Percentiles rank a stretch among this genome's conserved stretches.
phyloP scores from a whole-genome alignment of 1,140 invertebrate genomes.

The Pararge aegeria region DNA sequence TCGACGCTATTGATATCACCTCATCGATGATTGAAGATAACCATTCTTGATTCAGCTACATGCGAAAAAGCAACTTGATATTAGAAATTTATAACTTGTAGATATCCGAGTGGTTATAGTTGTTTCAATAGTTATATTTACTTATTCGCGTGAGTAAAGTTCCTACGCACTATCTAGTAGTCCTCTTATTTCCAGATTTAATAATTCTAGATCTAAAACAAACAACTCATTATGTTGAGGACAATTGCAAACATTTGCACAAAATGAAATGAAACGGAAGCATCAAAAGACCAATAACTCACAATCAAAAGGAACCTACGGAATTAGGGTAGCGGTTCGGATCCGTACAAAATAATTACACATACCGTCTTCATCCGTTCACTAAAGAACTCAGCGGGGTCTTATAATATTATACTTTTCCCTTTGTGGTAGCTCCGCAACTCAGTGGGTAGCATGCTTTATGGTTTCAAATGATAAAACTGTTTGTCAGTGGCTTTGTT shows the following conservation, averaged over 20 bases:
- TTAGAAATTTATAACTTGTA: too few relatives aligned
- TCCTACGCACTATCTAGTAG: too few relatives aligned
- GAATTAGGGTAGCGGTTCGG: slow-evolving; percentile 70
- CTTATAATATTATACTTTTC: slow-evolving; percentile 73
- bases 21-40: too few relatives aligned
- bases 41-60: too few relatives aligned
- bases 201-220: not conserved
- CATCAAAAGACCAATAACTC: slow-evolving; percentile 67
- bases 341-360: slow-evolving; percentile 76
- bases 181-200: not conserved
- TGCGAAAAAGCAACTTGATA: too few relatives aligned
- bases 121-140: too few relatives aligned
- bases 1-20: too few relatives aligned
- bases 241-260: slow-evolving; percentile 36
- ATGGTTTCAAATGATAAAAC: slow-evolving; percentile 78
- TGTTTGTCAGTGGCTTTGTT: slow-evolving; percentile 72
- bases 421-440: slow-evolving; percentile 68
- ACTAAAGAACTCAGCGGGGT: slow-evolving; percentile 75
- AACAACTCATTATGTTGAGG: not conserved
- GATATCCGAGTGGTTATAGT: too few relatives aligned
- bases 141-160: too few relatives aligned
- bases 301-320: slow-evolving; percentile 66
- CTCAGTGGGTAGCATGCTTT: slow-evolving; percentile 73
- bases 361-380: slow-evolving; percentile 68
- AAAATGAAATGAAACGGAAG: slow-evolving; percentile 60